A percentile compares a stretch with the other conserved stretches of the same genome.
Evolutionary conservation across 2,113 vertebrate genomes (phyloP).

Genomic region (Mirza zaza): DNA sequence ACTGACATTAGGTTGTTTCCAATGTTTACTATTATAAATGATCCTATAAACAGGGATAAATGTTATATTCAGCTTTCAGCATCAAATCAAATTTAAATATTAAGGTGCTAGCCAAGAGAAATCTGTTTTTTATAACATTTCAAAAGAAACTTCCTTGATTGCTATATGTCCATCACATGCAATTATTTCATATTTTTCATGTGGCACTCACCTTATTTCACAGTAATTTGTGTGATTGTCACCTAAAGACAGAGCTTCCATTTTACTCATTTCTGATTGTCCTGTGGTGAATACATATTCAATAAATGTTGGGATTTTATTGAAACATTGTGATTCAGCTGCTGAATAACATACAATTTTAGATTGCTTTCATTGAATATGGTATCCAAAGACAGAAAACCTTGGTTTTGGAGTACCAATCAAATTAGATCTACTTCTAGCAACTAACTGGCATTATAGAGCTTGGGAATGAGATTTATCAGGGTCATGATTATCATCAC

Average conservation of each 20-base stretch:
- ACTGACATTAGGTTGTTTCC: neutral
- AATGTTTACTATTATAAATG: neutral
- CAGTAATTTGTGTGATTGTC: neutral
- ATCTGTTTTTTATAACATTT: neutral
- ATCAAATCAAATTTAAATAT: neutral
- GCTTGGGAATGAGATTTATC: neutral
- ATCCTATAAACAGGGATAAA: neutral
- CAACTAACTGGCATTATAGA: neutral
- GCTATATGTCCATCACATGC: neutral
- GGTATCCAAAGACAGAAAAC: neutral
- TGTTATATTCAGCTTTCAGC: neutral
- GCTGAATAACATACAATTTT: neutral
- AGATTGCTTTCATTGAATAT: neutral
- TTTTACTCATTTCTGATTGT: conserved; percentile 18
- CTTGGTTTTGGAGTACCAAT: neutral
- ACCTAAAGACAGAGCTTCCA: neutral
- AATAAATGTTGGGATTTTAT: neutral
- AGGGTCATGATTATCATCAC: neutral
- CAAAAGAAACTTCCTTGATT: neutral
- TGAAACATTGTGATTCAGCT: neutral
- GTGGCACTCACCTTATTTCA: neutral
- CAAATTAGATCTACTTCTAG: neutral
- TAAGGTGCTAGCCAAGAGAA: neutral
- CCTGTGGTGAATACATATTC: neutral
- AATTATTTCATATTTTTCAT: conserved; percentile 8